Percentiles rank a stretch among this genome's conserved stretches.
phyloP scores from a whole-genome alignment of 2,797 vertebrate species.

The Glyptemys insculpta region DNA sequence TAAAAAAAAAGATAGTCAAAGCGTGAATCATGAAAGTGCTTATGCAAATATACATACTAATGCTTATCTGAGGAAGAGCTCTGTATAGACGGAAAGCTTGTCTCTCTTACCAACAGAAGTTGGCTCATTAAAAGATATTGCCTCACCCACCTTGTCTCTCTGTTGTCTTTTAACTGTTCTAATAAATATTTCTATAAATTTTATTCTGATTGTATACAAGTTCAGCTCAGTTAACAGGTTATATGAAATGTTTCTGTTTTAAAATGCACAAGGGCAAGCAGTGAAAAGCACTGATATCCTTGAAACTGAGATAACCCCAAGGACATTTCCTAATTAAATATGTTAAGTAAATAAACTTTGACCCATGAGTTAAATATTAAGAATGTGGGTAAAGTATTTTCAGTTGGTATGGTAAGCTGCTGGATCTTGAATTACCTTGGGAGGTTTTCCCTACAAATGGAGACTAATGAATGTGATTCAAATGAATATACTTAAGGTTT shows the following conservation, averaged over 20 bases:
- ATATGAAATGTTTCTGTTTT: not conserved
- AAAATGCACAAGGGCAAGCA: not conserved
- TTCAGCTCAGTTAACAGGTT: not conserved
- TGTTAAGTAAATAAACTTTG: conserved; percentile 52
- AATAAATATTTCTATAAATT: not conserved
- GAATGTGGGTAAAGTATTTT: conserved; percentile 10
- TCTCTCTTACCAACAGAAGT: not conserved
- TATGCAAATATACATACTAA: not conserved
- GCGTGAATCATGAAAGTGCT: not conserved
- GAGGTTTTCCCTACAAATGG: not conserved
- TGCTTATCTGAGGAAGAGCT: not conserved
- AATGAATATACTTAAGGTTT: not conserved
- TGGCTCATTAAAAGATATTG: not conserved
- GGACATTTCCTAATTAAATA: conserved; percentile 10
- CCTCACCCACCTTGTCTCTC: not conserved
- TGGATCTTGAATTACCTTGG: conserved; percentile 11
- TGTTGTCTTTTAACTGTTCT: not conserved
- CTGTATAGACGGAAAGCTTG: not conserved
- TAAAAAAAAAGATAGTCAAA: not conserved
- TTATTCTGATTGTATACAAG: rapidly evolving
- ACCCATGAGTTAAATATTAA: conserved; percentile 37
- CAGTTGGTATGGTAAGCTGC: not conserved
- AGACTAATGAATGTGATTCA: conserved; percentile 31
- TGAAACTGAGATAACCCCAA: conserved; percentile 12
- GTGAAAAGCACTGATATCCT: conserved; percentile 1